These are phyloP conservation scores for Atta cephalotes DNA, from an alignment of 1,140 invertebrate genomes.

Conservation along the genomic window DNA sequence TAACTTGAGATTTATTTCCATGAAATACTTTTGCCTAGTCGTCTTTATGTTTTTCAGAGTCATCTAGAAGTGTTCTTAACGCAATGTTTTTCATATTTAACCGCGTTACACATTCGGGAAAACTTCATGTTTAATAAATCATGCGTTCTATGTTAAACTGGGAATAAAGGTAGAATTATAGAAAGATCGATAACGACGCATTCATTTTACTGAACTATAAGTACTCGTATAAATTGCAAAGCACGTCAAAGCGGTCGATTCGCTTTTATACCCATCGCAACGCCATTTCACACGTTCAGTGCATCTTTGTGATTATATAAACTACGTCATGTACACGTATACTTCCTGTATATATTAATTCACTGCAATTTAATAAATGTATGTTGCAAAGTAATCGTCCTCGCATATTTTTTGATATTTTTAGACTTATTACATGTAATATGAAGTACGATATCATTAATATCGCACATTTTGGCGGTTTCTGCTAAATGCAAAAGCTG, in stretches of 20 bases:
- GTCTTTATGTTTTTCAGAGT: neutral
- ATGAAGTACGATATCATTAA: neutral
- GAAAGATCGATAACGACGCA: slow-evolving; percentile 44
- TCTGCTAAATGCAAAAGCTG: slow-evolving; percentile 22
- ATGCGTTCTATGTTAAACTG: slow-evolving; percentile 27
- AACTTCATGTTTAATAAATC: slow-evolving; percentile 22
- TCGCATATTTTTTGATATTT: neutral
- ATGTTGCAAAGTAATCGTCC: neutral
- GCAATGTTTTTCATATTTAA: neutral
- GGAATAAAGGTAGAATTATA: slow-evolving; percentile 20
- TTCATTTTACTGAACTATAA: slow-evolving; percentile 48
- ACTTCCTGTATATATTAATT: slow-evolving; percentile 29
- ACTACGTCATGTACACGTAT: slow-evolving; percentile 14
- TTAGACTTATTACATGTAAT: neutral
- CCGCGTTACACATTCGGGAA: slow-evolving; percentile 20
- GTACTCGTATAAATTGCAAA: slow-evolving; percentile 52
- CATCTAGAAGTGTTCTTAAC: neutral
- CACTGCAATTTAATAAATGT: neutral
- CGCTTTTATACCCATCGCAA: slow-evolving; percentile 67
- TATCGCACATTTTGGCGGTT: neutral
- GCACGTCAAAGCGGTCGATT: slow-evolving; percentile 70
- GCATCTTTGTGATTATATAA: neutral
- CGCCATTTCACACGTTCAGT: slow-evolving; percentile 31
- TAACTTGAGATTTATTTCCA: neutral
- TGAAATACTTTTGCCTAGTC: neutral